These are phyloP conservation scores for Pogonocherus hispidulus DNA, from an alignment of 2,888 invertebrate species.

Conservation along the genomic window DNA sequence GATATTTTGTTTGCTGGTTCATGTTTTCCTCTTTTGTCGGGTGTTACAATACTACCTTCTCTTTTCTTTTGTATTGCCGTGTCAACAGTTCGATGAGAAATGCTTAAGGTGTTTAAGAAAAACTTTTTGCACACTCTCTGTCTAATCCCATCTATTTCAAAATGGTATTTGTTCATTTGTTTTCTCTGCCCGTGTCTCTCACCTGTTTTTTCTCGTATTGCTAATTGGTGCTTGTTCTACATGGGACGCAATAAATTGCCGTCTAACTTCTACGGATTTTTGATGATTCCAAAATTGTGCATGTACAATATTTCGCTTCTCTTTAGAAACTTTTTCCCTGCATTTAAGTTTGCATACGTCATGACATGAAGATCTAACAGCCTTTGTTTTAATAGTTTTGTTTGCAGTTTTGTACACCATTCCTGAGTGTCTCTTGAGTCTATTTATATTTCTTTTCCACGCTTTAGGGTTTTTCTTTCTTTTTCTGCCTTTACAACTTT, in stretches of 20 bases:
- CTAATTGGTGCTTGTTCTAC: conserved; percentile 22
- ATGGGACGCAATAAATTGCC: conserved; percentile 30
- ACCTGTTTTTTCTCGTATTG: conserved; percentile 22
- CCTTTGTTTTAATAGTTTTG: conserved; percentile 18
- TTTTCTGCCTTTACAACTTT: conserved; percentile 24
- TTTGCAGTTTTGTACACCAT: conserved; percentile 16
- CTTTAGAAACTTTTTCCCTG: conserved; percentile 9
- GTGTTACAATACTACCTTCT: conserved; percentile 34
- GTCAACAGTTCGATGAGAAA: conserved; percentile 38
- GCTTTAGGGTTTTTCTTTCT: conserved; percentile 33
- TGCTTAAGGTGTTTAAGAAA: conserved; percentile 27
- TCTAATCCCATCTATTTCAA: conserved; percentile 29
- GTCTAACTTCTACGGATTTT: conserved; percentile 17
- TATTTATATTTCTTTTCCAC: conserved; percentile 30
- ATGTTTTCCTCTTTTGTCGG: conserved; percentile 42
- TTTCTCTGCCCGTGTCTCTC: conserved; percentile 23
- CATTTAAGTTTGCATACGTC: conserved; percentile 27
- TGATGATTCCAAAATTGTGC: conserved; percentile 23
- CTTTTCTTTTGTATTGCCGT: conserved; percentile 34
- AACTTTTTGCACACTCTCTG: background rate
- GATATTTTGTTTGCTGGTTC: conserved; percentile 34
- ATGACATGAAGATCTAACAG: conserved; percentile 16
- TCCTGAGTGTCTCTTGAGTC: conserved; percentile 17
- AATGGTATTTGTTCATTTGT: conserved; percentile 27
- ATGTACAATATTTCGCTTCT: conserved; percentile 25